Conservation (phyloP, 2,888 invertebrate genomes). For the Cataglyphis rosenhaueri region DNA sequence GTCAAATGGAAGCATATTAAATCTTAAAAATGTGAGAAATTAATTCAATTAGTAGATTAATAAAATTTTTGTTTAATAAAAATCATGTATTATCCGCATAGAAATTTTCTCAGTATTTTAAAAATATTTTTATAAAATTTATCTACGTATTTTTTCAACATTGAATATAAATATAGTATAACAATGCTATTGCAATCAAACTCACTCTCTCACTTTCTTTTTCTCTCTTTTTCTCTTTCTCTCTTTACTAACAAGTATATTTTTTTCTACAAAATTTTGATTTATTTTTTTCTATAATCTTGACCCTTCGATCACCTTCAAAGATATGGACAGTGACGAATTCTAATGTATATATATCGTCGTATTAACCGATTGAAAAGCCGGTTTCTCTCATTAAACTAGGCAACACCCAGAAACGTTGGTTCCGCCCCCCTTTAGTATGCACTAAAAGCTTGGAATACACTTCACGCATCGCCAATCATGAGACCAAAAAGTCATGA, state of each 20-base stretch:
- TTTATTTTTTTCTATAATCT: not conserved
- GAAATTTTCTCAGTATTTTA: not conserved
- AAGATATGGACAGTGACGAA: not conserved
- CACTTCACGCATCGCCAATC: conserved; percentile 40
- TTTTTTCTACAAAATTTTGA: not conserved
- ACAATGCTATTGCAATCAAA: not conserved
- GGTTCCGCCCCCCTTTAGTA: not conserved
- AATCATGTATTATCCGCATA: no score
- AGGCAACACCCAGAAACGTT: conserved; percentile 33
- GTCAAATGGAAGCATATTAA: not conserved
- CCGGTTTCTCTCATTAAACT: conserved; percentile 33
- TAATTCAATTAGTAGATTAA: not conserved
- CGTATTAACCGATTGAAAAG: conserved; percentile 16
- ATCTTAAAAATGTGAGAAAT: not conserved
- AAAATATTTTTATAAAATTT: not conserved
- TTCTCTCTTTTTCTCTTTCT: no score
- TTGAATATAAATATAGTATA: not conserved
- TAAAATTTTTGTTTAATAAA: not conserved
- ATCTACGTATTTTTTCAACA: not conserved
- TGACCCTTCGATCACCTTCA: conserved; percentile 6
- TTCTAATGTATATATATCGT: not conserved
- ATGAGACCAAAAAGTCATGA: conserved; percentile 49
- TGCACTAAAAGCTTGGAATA: conserved; percentile 13
- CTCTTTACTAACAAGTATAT: not conserved
- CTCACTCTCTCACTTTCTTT: not conserved